Evolutionary conservation across 2,113 vertebrate species (phyloP).

Genomic region (Hippocampus mohnikei): DNA sequence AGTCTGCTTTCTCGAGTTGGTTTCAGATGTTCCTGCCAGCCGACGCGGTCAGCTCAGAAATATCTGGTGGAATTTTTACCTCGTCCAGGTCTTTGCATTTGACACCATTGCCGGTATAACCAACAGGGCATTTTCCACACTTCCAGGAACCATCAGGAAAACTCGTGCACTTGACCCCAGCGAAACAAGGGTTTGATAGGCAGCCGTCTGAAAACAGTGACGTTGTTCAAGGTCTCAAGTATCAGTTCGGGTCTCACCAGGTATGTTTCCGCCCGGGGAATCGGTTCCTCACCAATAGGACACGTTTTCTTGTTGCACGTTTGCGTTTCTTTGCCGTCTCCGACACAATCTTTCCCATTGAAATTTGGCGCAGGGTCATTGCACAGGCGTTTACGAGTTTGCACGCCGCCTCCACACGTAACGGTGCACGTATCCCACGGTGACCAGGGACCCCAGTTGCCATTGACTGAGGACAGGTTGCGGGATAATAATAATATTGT

Average conservation of each 20-base stretch:
- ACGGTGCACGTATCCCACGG: conserved; percentile 87
- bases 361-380: conserved; percentile 88
- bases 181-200: conserved; percentile 95
- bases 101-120: conserved; percentile 89
- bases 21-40: background rate
- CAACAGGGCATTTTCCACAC: conserved; percentile 88
- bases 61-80: conserved; percentile 64
- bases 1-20: too few species aligned
- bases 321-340: conserved; percentile 78
- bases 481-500: background rate
- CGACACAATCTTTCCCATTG: conserved; percentile 88
- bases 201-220: conserved; percentile 83
- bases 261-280: background rate
- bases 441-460: conserved; percentile 97
- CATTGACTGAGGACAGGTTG: conserved; percentile 78
- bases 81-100: conserved; percentile 91
- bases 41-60: background rate
- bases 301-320: conserved; percentile 81
- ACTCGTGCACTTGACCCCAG: conserved; percentile 85
- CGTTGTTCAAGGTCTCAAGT: background rate
- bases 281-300: conserved; percentile 66
- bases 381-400: conserved; percentile 88
- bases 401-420: conserved; percentile 88
- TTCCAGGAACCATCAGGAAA: conserved; percentile 94
- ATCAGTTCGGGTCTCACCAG: background rate